phyloP scores from a whole-genome alignment of 2,888 invertebrate genomes.

The Rhopalosiphum nymphaeae region DNA sequence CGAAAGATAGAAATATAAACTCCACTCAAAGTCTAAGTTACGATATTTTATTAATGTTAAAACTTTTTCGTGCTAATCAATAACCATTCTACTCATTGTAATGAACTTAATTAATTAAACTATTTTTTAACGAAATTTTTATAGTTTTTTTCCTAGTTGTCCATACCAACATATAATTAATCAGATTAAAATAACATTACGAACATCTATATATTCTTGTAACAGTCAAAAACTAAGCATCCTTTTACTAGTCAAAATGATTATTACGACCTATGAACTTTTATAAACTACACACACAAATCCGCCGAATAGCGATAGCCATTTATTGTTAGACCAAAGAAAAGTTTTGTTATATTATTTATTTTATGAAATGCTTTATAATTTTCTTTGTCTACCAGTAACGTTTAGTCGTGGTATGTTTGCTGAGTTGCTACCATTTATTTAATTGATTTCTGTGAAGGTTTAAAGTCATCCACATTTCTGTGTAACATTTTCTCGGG shows the following conservation, averaged over 20 bases:
- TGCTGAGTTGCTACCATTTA: neutral
- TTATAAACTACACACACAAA: conserved; percentile 43
- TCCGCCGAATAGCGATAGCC: neutral
- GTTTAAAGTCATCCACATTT: neutral
- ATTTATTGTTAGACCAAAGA: conserved; percentile 1
- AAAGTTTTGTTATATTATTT: conserved; percentile 34
- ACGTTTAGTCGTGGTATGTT: neutral
- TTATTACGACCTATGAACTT: conserved; percentile 24
- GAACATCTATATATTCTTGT: neutral
- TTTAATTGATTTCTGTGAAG: conserved; percentile 11
- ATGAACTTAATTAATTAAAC: neutral
- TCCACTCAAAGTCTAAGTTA: no score
- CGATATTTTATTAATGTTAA: no score
- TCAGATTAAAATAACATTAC: neutral
- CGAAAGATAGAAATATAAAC: no score
- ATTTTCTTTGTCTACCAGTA: neutral
- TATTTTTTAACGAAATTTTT: neutral
- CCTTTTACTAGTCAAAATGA: neutral
- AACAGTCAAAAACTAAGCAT: neutral
- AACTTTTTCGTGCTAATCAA: no score
- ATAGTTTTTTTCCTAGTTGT: neutral
- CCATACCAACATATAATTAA: neutral
- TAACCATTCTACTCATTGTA: neutral
- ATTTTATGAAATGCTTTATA: conserved; percentile 13
- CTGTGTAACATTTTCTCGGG: neutral